phyloP scores from a whole-genome alignment of 2,888 invertebrate genomes.

The Yponomeuta cagnagella region DNA sequence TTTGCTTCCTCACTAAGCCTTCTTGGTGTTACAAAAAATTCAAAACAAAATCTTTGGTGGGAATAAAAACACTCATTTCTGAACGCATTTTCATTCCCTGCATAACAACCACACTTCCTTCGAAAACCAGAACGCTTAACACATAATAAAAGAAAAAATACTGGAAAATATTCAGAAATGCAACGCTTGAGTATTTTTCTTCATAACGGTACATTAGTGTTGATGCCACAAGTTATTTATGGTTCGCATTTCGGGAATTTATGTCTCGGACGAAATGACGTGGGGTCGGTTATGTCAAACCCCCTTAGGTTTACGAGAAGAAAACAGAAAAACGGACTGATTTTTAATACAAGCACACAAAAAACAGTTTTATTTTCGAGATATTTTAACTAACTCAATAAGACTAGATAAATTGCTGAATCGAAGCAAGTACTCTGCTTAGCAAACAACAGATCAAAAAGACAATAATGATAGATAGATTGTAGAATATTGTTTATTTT shows the following conservation, averaged over 20 bases:
- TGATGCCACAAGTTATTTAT: conserved; percentile 53
- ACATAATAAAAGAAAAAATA: neutral
- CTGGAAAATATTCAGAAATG: conserved; percentile 13
- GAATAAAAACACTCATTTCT: neutral
- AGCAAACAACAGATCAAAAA: no score
- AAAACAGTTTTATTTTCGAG: no score
- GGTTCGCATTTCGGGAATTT: conserved; percentile 56
- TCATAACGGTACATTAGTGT: conserved; percentile 54
- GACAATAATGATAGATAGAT: no score
- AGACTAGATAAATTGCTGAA: no score
- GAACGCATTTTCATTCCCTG: neutral
- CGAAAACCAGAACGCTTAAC: neutral
- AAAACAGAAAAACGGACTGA: neutral
- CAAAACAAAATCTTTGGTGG: no score
- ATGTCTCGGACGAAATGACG: conserved; percentile 33
- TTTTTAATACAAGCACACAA: no score
- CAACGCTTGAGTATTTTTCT: conserved; percentile 26
- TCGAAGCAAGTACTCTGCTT: no score
- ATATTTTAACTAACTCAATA: no score
- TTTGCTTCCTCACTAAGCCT: no score
- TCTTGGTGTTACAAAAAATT: no score
- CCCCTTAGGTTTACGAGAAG: conserved; percentile 22
- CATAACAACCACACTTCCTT: conserved; percentile 11
- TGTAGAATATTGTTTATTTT: no score
- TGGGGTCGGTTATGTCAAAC: conserved; percentile 24